Base-by-base conservation (phyloP, 2,797 vertebrate genomes). In the Macroramphosus scolopax region DNA sequence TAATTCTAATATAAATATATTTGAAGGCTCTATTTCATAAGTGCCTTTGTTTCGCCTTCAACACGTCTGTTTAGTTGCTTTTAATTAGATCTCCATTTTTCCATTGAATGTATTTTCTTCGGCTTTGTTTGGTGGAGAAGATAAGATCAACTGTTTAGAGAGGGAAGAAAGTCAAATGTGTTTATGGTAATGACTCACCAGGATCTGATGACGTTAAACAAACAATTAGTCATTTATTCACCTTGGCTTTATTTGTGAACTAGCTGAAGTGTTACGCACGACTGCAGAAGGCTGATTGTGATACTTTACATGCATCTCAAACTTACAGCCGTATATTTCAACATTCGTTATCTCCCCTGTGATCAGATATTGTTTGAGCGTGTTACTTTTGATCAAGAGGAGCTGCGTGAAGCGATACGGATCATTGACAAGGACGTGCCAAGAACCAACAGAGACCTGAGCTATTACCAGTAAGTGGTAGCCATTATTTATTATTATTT, bases 351-450 rank as follows among this genome's bases (percentile, higher is more conserved):
- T 1, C 2, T n/a, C 2, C 20, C 3, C 11, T 36, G 6, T 68
- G 6, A 25, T 5, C 60, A 92, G 91, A 86, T 92, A 34, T 60
- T 92, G 58, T 87, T 90, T 78, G 87, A 90, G 60, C 77, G 89
- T 1, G 69, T 84, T 15, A 80, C 74, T 1, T 87, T 91, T 78
- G 82, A 91, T 36, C 32, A 68, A 7, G 71, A 77, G 15, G 88
- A 91, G 49, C 81, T 92, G 24, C 82, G 72, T 43, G 90, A 92
- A 70, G 90, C 91, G 30, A 80, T 85, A 34, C 71, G 91, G 17
- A 91, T 92, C 51, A 91, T 92, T 49, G 87, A 92, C 73, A 92
- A 91, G 66, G 91, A 92, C 34, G 88, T 89, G 6, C 88, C 91
- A 0, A 75, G 91, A 56, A 92, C 91, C 6, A 89, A 84, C 72